Evolutionary conservation across 2,113 vertebrate species (phyloP), one percentile per base, ranked within the genome.

Genomic region (Scophthalmus maximus): DNA sequence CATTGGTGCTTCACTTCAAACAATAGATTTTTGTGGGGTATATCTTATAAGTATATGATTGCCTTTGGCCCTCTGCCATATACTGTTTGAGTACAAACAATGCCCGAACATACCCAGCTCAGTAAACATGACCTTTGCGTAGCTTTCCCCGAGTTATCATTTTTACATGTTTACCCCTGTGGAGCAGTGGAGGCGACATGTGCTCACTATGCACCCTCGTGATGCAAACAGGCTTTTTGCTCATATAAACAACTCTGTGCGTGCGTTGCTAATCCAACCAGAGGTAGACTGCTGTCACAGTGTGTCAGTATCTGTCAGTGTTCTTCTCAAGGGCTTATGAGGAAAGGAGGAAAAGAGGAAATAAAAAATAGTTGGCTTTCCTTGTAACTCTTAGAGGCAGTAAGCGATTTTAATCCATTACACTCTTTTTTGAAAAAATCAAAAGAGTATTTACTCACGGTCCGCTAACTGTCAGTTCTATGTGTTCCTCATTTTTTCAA

Each of bases 261-360:
- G 77, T 67, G 75, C 55, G 71, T 58, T 68, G 66, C 69, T 80
- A 87, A 87, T 82, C 87, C 76, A 50, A 68, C 64, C 79, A 79
- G 79, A 87, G 70, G 79, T 88, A 78, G 76, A 81, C 60, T 73
- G 69, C 83, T 87, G 77, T 83, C 83, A 84, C 67, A 84, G 50
- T 67, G 66, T 70, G 68, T 88, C 79, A 83, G 78, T 74, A 40
- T 88, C 79, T 72, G 82, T 85, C 79, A 68, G 61, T 18, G 22
- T 17, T 25, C 57, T 77, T 64, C 82, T 78, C 30, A 47, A 9
- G 62, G 73, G 82, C 47, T 80, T 79, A 79, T 69, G 47, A 47
- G 11, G 42, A 46, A 4, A 17, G 36, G 36, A 15, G 18, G 18
- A n/a, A 18, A 23, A 26, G n/a, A 47, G 30, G 30, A 32, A 46